phyloP scores from a whole-genome alignment of 2,888 invertebrate genomes.

The Drosophila neonasuta region DNA sequence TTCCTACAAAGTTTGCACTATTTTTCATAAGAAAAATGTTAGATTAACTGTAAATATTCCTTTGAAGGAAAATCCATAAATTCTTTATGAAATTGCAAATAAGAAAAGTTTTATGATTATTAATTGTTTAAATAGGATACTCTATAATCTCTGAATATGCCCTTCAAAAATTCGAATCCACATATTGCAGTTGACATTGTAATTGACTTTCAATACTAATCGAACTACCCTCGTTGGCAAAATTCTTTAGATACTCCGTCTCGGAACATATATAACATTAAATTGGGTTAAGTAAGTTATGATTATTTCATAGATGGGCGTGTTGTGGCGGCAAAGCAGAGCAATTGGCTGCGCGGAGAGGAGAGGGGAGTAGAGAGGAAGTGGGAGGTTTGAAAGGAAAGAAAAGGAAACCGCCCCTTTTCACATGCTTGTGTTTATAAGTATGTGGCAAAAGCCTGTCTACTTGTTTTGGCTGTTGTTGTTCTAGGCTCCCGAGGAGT shows the following conservation, averaged over 20 bases:
- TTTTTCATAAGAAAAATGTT: too few relatives aligned
- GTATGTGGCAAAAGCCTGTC: conserved; percentile 4
- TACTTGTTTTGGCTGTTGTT: conserved; percentile 25
- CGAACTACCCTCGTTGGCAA: conserved; percentile 16
- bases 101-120: too few relatives aligned
- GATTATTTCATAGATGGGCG: conserved; percentile 57
- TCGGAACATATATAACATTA: conserved; percentile 36
- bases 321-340: background rate
- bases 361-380: background rate
- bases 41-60: too few relatives aligned
- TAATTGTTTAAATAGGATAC: too few relatives aligned
- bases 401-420: background rate
- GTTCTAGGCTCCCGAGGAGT: conserved; percentile 29
- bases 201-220: background rate
- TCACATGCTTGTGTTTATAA: background rate
- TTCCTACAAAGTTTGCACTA: too few relatives aligned
- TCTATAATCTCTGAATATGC: too few relatives aligned
- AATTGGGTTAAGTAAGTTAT: conserved; percentile 71
- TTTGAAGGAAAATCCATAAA: too few relatives aligned
- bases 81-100: too few relatives aligned
- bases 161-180: too few relatives aligned
- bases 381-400: too few relatives aligned
- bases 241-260: conserved; percentile 16
- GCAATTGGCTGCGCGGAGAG: background rate
- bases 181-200: too few relatives aligned